Base-by-base conservation (phyloP, 2,797 vertebrate genomes). In the Danio aesculapii region DNA sequence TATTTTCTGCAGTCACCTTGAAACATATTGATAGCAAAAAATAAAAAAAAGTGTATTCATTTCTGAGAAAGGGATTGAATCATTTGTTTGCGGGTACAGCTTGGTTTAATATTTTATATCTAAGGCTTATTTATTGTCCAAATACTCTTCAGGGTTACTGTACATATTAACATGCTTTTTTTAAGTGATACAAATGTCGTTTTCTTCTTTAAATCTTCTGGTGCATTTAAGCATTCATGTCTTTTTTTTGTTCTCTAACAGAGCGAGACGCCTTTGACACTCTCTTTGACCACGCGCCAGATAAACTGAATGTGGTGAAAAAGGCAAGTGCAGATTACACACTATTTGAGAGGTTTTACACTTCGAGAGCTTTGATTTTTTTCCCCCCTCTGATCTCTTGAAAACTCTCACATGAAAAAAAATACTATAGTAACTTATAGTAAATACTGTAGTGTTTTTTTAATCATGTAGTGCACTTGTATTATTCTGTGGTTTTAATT, bases 231-330 rank as follows among this genome's bases (percentile, higher is more conserved):
- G 9, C 49, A 58, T 46, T 30, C 30, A 3, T 30, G 1, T 30
- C 30, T 30, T 30, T 30, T 30, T 30, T 30, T 30, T 30, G 30
- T 30, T n/a, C 55, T 64, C 47, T 75, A 63, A 72, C 90, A 96
- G 96, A 97, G 87, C 92, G 96, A 16, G 96, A 96, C 75, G 95
- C 96, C 12, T 96, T 96, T 19, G 96, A 97, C 86, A 97, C 96
- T 11, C 89, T 97, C 70, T 96, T 97, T 83, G 95, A 97, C 86
- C 96, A 96, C 0, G 96, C 95, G 30, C 96, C 96, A 9, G 95
- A 97, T 91, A 97, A 97, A 75, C 94, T 97, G 83, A 96, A 95
- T 8, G 96, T 97, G 55, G 96, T 96, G 74, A 96, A 97, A 91
- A 96, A 96, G 94, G 95, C 95, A 86, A 6, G 64, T 39, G 30